Percentiles rank a stretch among this genome's conserved stretches.
phyloP scores from a whole-genome alignment of 2,113 vertebrate genomes.

The Phainopepla nitens region DNA sequence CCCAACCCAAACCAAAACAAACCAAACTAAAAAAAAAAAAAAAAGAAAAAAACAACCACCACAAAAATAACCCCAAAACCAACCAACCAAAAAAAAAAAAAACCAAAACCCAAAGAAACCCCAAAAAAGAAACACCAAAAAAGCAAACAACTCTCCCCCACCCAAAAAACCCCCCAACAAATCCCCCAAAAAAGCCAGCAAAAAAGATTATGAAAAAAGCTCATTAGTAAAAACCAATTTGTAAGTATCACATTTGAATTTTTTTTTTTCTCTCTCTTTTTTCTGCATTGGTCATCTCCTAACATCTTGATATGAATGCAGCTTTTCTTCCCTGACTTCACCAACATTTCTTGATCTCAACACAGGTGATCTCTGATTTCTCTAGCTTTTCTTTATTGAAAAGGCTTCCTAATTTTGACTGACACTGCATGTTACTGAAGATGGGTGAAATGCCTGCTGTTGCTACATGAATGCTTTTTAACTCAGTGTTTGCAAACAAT shows the following conservation, averaged over 20 bases:
- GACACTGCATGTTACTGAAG: neutral
- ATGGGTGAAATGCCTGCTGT: neutral
- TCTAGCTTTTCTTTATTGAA: neutral
- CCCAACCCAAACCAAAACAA: neutral
- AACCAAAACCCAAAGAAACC: neutral
- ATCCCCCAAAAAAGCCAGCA: neutral
- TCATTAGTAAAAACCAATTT: neutral
- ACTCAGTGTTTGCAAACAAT: neutral
- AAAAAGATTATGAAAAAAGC: neutral
- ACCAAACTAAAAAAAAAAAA: too few relatives aligned
- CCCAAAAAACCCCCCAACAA: too few relatives aligned
- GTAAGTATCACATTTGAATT: neutral
- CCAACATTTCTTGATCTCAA: neutral
- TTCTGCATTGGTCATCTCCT: neutral
- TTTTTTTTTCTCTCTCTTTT: neutral
- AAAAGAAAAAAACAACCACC: neutral
- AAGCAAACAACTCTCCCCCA: neutral
- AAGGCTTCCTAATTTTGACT: neutral
- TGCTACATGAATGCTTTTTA: neutral
- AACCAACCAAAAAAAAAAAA: too few relatives aligned
- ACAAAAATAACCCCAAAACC: too few relatives aligned
- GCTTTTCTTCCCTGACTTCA: neutral
- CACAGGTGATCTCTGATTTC: neutral
- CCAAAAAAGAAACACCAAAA: neutral
- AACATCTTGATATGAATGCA: neutral